Evolutionary conservation across 1,140 invertebrate species (phyloP).

Genomic region (Maconellicoccus hirsutus): DNA sequence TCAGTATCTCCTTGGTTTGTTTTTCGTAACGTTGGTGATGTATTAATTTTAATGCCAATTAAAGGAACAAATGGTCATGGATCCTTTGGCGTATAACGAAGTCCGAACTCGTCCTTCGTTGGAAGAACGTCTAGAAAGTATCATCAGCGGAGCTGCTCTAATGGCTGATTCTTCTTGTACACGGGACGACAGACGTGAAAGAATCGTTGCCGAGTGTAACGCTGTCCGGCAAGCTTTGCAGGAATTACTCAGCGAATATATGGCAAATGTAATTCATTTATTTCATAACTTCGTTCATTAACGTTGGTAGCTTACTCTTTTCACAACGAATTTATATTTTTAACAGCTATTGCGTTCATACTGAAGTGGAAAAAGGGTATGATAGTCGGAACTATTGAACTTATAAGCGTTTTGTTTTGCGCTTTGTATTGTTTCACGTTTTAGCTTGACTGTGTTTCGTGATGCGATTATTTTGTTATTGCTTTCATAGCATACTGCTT

Average conservation of each 20-base stretch:
- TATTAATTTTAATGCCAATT: slow-evolving; percentile 23
- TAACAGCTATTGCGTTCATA: slow-evolving; percentile 43
- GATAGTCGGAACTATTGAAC: slow-evolving; percentile 24
- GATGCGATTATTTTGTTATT: no score
- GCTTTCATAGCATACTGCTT: neutral
- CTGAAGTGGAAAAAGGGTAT: slow-evolving; percentile 45
- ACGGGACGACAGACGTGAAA: slow-evolving; percentile 78
- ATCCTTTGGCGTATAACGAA: slow-evolving; percentile 88
- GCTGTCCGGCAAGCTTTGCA: slow-evolving; percentile 96
- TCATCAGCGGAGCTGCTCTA: slow-evolving; percentile 91
- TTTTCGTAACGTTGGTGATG: neutral
- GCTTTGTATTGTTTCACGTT: slow-evolving; percentile 24
- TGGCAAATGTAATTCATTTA: slow-evolving; percentile 73
- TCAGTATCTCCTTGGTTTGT: slow-evolving; percentile 35
- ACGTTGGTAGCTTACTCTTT: no score
- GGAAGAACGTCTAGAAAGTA: slow-evolving; percentile 91
- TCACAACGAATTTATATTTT: slow-evolving; percentile 24
- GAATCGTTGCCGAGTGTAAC: slow-evolving; percentile 97
- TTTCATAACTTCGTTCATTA: neutral
- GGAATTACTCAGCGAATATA: slow-evolving; percentile 91
- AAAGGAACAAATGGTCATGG: slow-evolving; percentile 91
- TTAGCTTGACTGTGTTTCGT: no score
- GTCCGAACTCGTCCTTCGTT: slow-evolving; percentile 86
- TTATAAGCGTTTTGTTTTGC: slow-evolving; percentile 26
- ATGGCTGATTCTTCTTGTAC: slow-evolving; percentile 96